Conservation (phyloP, 2,113 vertebrate species). For the Rana temporaria region DNA sequence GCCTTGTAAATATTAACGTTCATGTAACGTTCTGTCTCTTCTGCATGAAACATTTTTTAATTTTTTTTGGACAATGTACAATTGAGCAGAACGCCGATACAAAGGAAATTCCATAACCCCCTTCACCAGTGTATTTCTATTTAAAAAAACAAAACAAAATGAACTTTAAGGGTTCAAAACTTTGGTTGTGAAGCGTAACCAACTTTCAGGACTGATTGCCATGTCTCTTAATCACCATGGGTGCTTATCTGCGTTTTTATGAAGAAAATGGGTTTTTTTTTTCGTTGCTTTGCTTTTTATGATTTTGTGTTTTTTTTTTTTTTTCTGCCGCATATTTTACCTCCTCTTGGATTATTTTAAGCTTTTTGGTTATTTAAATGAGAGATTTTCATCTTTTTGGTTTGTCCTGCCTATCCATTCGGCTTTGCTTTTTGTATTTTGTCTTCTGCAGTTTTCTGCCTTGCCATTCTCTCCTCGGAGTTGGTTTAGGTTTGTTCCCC, state of each 20-base stretch:
- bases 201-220: not conserved
- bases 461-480: too few relatives aligned
- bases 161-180: not conserved
- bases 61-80: conserved; percentile 69
- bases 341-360: too few relatives aligned
- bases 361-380: too few relatives aligned
- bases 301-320: too few relatives aligned
- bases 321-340: not conserved
- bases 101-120: not conserved
- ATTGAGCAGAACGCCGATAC: conserved; percentile 2
- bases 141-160: not conserved
- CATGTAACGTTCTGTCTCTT: not conserved
- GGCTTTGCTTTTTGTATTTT: too few relatives aligned
- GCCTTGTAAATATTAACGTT: conserved; percentile 12
- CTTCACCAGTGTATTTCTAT: not conserved
- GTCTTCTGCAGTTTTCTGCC: too few relatives aligned
- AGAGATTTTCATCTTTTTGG: too few relatives aligned
- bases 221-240: not conserved
- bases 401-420: too few relatives aligned
- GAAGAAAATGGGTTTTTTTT: too few relatives aligned
- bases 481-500: too few relatives aligned
- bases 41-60: conserved; percentile 66
- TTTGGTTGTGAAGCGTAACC: not conserved
- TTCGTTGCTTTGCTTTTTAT: too few relatives aligned
- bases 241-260: not conserved